phyloP scores from a whole-genome alignment of 2,888 invertebrate species.

The Myopa testacea region DNA sequence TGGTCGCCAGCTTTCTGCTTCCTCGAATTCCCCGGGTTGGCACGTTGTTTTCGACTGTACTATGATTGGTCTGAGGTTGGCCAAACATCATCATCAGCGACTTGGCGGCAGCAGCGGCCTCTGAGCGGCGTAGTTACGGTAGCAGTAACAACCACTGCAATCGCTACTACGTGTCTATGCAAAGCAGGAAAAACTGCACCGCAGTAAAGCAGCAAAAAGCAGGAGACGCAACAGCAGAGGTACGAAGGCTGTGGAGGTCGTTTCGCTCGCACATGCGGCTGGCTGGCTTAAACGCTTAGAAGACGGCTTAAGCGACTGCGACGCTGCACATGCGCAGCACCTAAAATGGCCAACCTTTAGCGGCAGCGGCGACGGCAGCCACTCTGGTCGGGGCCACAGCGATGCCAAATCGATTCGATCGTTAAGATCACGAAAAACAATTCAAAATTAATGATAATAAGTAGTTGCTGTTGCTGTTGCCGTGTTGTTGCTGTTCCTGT shows the following conservation, averaged over 20 bases:
- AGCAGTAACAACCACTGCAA: conserved; percentile 30
- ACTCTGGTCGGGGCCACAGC: conserved; percentile 25
- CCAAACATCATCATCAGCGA: conserved; percentile 47
- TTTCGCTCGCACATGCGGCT: conserved; percentile 23
- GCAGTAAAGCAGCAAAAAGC: conserved; percentile 12
- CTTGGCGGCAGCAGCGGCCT: conserved; percentile 7
- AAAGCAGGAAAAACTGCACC: conserved; percentile 39
- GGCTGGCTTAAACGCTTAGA: conserved; percentile 25
- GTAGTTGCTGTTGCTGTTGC: conserved; percentile 55
- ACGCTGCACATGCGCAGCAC: conserved; percentile 28
- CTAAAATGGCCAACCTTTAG: conserved; percentile 14
- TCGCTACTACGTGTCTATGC: conserved; percentile 29
- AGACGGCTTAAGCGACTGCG: conserved; percentile 1
- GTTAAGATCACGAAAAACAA: conserved; percentile 69
- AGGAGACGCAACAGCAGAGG: not conserved
- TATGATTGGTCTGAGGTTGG: conserved; percentile 41
- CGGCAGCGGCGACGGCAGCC: conserved; percentile 18
- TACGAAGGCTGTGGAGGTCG: conserved; percentile 41
- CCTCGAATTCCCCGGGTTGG: conserved; percentile 31
- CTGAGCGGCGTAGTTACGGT: conserved; percentile 13
- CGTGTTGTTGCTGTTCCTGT: not conserved
- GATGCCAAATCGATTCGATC: conserved; percentile 62
- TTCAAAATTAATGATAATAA: conserved; percentile 69
- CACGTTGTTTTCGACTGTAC: conserved; percentile 33
- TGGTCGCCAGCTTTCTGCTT: not conserved